These are phyloP conservation scores for Rhyacichthys aspro DNA, from an alignment of 2,797 vertebrate genomes.

Conservation along the genomic window DNA sequence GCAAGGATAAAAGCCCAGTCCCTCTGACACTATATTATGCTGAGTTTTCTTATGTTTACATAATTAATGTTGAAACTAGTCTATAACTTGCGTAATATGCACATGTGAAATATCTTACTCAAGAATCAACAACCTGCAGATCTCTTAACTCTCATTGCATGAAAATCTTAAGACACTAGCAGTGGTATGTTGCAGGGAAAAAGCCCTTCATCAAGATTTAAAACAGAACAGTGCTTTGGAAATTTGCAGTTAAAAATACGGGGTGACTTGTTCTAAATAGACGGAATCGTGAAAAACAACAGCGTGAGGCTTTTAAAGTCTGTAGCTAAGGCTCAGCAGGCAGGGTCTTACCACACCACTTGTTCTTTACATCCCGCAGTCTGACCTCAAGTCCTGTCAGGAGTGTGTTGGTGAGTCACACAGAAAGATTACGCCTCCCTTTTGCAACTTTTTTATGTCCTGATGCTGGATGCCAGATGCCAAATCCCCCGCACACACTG, in stretches of 20 bases:
- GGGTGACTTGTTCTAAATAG: constrained; percentile 43
- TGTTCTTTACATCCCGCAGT: constrained; percentile 30
- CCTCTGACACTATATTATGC: no score
- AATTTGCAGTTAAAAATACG: constrained; percentile 16
- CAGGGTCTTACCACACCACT: constrained; percentile 14
- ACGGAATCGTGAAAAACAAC: constrained; percentile 37
- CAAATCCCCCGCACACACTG: constrained; percentile 24
- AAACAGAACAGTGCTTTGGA: no score
- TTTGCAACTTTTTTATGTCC: constrained; percentile 60
- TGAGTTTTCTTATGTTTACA: no score
- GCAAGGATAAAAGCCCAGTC: no score
- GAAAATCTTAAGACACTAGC: no score
- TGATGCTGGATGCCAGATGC: constrained; percentile 70
- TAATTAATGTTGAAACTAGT: no score
- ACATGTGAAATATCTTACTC: no score
- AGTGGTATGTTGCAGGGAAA: no score
- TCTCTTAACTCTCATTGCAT: no score
- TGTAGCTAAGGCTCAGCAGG: not conserved
- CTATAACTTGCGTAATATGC: no score
- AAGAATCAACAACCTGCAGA: no score
- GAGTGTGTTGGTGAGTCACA: constrained; percentile 22
- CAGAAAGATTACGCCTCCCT: constrained; percentile 42
- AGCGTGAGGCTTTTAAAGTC: constrained; percentile 38
- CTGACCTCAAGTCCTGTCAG: constrained; percentile 41
- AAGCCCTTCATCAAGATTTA: no score